These are phyloP conservation scores for Dendrolimus kikuchii DNA, from an alignment of 1,140 invertebrate genomes.

Conservation along the genomic window DNA sequence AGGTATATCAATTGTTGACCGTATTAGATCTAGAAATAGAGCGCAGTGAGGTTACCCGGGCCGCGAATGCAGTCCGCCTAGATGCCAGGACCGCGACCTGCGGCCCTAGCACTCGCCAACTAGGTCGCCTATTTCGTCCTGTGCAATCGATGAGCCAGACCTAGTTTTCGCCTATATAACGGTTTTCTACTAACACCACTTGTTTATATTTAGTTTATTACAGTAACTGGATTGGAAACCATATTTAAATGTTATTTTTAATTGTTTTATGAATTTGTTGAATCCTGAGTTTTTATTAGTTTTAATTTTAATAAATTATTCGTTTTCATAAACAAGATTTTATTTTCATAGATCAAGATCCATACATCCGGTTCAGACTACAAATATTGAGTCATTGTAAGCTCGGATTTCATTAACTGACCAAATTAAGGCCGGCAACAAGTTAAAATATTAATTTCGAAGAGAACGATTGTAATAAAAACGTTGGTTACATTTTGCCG, in stretches of 20 bases:
- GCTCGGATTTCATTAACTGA: constrained; percentile 3
- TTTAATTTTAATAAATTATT: not conserved
- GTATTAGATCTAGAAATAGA: constrained; percentile 27
- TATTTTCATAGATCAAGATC: not conserved
- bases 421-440: constrained; percentile 8
- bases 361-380: not conserved
- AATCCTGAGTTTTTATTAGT: too few species aligned
- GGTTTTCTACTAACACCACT: not conserved
- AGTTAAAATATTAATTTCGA: constrained; percentile 33
- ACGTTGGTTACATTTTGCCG: constrained; percentile 53
- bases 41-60: constrained; percentile 30
- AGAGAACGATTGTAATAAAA: constrained; percentile 54
- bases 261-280: too few species aligned
- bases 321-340: not conserved
- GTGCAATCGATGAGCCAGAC: constrained; percentile 37
- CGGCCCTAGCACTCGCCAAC: constrained; percentile 37
- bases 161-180: constrained; percentile 14
- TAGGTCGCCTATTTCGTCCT: constrained; percentile 48
- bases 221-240: not conserved
- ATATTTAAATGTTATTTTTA: too few species aligned
- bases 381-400: constrained; percentile 6
- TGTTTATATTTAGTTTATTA: not conserved
- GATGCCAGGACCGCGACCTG: constrained; percentile 42
- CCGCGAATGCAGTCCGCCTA: constrained; percentile 29
- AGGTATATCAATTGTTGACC: not conserved